Percentiles rank a stretch among this genome's conserved stretches.
Conservation (phyloP, 37 sponge, comb jelly and placozoan species). For the Dysidea cf. avara region DNA sequence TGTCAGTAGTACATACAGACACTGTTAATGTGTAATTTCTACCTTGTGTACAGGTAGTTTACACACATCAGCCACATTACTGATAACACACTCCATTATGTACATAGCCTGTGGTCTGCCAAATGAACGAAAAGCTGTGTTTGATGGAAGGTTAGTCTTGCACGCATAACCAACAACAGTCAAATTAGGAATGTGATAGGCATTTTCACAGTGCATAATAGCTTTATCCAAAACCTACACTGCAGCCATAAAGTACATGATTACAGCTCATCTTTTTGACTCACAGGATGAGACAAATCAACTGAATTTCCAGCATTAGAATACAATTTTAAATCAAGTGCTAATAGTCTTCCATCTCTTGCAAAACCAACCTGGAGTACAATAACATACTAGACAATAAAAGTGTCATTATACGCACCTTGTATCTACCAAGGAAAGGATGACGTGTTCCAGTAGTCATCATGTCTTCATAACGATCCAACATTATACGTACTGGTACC, state of each 20-base stretch:
- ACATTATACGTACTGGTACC: slow-evolving; percentile 44
- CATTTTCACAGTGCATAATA: slow-evolving; percentile 20
- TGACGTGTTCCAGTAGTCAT: slow-evolving; percentile 44
- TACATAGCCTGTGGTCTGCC: slow-evolving; percentile 55
- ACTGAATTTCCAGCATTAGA: slow-evolving; percentile 40
- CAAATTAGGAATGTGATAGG: slow-evolving; percentile 45
- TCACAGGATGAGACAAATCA: slow-evolving; percentile 38
- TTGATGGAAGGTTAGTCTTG: slow-evolving; percentile 59
- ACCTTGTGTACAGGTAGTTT: too few species aligned
- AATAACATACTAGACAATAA: not conserved
- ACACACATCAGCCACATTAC: slow-evolving; percentile 26
- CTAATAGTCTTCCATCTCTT: slow-evolving; percentile 39
- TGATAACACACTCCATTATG: slow-evolving; percentile 33
- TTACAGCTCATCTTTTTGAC: not conserved
- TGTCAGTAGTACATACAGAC: too few species aligned
- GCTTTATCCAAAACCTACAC: slow-evolving; percentile 37
- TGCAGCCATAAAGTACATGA: too few species aligned
- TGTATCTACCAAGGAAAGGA: slow-evolving; percentile 52
- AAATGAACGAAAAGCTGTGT: slow-evolving; percentile 64
- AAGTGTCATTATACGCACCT: slow-evolving; percentile 6
- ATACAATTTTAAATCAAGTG: slow-evolving; percentile 34
- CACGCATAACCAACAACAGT: slow-evolving; percentile 33
- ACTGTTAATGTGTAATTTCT: too few species aligned
- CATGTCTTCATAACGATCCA: slow-evolving; percentile 69
- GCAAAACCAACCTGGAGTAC: slow-evolving; percentile 50